Conservation (phyloP, 2,113 vertebrate species). For the Caracal caracal region DNA sequence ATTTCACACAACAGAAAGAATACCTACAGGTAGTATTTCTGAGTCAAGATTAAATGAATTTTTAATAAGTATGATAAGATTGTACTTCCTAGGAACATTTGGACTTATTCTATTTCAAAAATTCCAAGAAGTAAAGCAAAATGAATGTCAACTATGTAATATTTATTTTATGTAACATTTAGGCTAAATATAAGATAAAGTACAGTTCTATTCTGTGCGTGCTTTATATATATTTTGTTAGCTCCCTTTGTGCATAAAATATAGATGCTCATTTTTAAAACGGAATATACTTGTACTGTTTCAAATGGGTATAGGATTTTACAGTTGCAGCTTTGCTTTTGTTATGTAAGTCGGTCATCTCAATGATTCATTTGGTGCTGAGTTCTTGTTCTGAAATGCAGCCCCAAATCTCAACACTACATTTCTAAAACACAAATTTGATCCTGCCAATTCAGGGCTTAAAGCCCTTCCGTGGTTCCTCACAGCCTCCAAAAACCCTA, state of each 20-base stretch:
- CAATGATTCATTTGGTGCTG: not conserved
- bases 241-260: not conserved
- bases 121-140: conserved; percentile 22
- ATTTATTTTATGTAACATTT: conserved; percentile 30
- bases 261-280: not conserved
- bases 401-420: not conserved
- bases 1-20: not conserved
- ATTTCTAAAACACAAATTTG: conserved; percentile 24
- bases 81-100: not conserved
- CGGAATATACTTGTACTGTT: not conserved
- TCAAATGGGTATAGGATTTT: conserved; percentile 22
- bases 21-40: not conserved
- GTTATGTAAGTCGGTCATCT: not conserved
- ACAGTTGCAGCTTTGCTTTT: not conserved
- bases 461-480: not conserved
- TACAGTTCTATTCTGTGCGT: not conserved
- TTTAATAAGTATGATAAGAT: conserved; percentile 12
- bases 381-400: conserved; percentile 13
- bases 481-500: not conserved
- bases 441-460: not conserved
- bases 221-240: not conserved
- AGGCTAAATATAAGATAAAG: not conserved
- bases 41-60: not conserved
- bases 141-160: not conserved
- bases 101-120: conserved; percentile 17